Conservation (phyloP, 1,140 invertebrate genomes). For the Lepeophtheirus salmonis region DNA sequence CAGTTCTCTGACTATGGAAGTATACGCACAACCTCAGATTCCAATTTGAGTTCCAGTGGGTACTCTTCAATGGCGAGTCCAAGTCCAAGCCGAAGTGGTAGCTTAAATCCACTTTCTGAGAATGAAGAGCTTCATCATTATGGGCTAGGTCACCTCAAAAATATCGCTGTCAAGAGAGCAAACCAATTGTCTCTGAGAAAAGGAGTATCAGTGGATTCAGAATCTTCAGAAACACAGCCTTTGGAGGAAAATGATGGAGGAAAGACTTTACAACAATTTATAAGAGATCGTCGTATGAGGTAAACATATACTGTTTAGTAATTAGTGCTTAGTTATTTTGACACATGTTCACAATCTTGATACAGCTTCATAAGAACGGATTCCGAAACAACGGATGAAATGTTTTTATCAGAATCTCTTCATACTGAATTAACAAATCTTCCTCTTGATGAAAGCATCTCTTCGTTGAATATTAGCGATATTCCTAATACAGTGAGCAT, state of each 20-base stretch:
- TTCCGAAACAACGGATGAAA: not conserved
- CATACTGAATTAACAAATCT: not conserved
- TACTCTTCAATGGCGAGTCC: constrained; percentile 60
- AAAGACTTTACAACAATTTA: not conserved
- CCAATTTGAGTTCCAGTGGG: constrained; percentile 56
- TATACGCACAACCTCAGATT: constrained; percentile 51
- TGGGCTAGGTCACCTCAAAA: constrained; percentile 29
- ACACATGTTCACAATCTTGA: not conserved
- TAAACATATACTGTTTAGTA: constrained; percentile 26
- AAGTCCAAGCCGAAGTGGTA: constrained; percentile 50
- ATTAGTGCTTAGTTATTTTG: not conserved
- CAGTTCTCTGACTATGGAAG: constrained; percentile 31
- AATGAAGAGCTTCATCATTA: constrained; percentile 27
- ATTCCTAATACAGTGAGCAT: not conserved
- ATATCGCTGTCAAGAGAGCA: not conserved
- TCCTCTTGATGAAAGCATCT: not conserved
- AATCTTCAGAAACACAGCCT: not conserved
- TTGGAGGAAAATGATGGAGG: not conserved
- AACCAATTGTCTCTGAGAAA: constrained; percentile 18
- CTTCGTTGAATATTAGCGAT: not conserved
- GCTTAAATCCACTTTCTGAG: constrained; percentile 51
- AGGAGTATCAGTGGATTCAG: constrained; percentile 28
- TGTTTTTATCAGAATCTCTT: not conserved
- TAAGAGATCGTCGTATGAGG: not conserved
- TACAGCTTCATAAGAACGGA: not conserved